Base-by-base conservation (phyloP, 2,888 invertebrate species). In the Aphrophora alni region DNA sequence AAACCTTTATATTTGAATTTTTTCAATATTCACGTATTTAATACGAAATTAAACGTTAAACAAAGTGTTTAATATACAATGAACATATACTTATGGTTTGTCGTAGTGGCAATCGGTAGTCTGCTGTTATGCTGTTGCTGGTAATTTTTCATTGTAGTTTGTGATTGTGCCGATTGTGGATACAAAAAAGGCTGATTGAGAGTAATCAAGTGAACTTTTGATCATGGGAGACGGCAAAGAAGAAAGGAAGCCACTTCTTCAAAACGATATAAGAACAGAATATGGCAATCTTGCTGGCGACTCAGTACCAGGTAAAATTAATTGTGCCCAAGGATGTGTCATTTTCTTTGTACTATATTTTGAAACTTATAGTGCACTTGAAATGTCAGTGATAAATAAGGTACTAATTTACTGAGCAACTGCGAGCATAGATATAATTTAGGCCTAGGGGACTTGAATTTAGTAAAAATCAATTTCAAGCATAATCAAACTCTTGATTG, bases 241-340 rank as follows among this genome's bases (percentile, higher is more conserved):
- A 87, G 93, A 93, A 89, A 91, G 90, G 87, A 92, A 92, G 86
- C 91, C 92, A 83, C 89, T 93, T 82, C 87, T 93, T 82, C 88
- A 88, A 83, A 88, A 88, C 83, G 89, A 89, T 87, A 85, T 84
- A 51, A 69, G 51, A 38, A 85, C 85, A 83, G 73, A 78, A 38
- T 78, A 78, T 59, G 77, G 71, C n/a, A 71, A 71, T 27, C 51
- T 38, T 38, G 44, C 27, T 59, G 73, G 33, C 33, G 78, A 59
- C 14, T 78, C 72, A 25, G 73, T 73, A n/a, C 59, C 72, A 78
- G 78, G 78, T 78, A 78, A 44, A 44, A 44, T 44, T 44, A 33
- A 5, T 33, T 33, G 8, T 8, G 8, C 5, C 2, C 12, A 17
- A 44, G 12, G 44, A 7, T 17, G 8, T 44, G 44, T 44, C 44